A percentile compares a stretch with the other conserved stretches of the same genome.
phyloP scores from a whole-genome alignment of 2,888 invertebrate genomes.

The Pharmacophagus antenor region DNA sequence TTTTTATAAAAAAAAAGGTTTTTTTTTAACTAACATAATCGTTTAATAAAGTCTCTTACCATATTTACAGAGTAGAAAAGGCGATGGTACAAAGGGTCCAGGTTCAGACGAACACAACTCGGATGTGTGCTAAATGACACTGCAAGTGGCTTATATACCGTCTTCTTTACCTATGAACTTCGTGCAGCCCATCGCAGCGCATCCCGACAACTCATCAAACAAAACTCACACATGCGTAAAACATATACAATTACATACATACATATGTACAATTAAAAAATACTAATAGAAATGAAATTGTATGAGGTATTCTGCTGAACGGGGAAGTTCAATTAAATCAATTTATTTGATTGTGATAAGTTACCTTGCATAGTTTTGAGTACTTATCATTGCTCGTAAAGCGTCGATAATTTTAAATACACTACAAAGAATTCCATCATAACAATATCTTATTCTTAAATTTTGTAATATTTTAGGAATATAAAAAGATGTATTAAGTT shows the following conservation, averaged over 20 bases:
- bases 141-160: slow-evolving; percentile 74
- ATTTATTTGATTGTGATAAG: slow-evolving; percentile 41
- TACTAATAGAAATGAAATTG: slow-evolving; percentile 43
- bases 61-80: slow-evolving; percentile 51
- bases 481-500: too few relatives aligned
- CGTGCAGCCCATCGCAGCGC: slow-evolving; percentile 62
- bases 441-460: neutral
- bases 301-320: slow-evolving; percentile 30
- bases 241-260: slow-evolving; percentile 35
- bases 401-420: slow-evolving; percentile 1
- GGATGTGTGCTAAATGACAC: slow-evolving; percentile 72
- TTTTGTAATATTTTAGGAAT: neutral
- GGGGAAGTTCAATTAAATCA: slow-evolving; percentile 42
- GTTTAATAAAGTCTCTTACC: slow-evolving; percentile 29
- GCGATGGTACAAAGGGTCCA: slow-evolving; percentile 48
- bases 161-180: slow-evolving; percentile 78
- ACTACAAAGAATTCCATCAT: neutral
- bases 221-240: slow-evolving; percentile 31
- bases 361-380: slow-evolving; percentile 34
- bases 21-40: too few relatives aligned
- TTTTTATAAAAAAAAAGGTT: neutral
- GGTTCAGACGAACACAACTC: slow-evolving; percentile 58
- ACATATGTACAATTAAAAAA: slow-evolving; percentile 37
- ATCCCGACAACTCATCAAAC: slow-evolving; percentile 59
- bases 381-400: slow-evolving; percentile 5